Evolutionary conservation across 2,797 vertebrate genomes (phyloP).

Genomic region (Microchirus variegatus): DNA sequence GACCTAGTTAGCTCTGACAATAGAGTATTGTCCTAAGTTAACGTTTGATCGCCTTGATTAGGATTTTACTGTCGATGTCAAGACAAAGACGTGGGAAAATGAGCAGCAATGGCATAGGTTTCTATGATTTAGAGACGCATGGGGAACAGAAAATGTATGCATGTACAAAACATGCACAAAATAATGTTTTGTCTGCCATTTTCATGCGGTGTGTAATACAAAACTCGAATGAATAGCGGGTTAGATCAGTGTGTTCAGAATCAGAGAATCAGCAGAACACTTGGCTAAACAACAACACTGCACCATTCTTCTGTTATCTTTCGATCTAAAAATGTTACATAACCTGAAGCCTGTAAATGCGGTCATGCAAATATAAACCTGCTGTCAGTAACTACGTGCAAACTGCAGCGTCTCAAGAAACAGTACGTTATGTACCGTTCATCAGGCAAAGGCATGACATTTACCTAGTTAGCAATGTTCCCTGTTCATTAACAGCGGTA

Average conservation of each 20-base stretch:
- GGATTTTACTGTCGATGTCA: too few species aligned
- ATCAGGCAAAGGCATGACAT: not conserved
- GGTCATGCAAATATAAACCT: not conserved
- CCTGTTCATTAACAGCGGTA: not conserved
- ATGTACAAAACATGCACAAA: too few species aligned
- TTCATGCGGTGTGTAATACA: not conserved
- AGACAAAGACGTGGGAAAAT: too few species aligned
- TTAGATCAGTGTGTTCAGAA: not conserved
- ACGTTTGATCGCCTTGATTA: too few species aligned
- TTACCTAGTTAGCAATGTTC: constrained; percentile 2
- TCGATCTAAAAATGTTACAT: not conserved
- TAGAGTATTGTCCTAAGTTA: too few species aligned
- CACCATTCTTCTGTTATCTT: not conserved
- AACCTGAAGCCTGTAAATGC: constrained; percentile 1
- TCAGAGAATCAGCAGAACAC: not conserved
- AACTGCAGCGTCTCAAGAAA: not conserved
- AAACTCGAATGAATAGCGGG: constrained; percentile 6
- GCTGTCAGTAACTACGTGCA: not conserved
- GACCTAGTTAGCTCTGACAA: too few species aligned
- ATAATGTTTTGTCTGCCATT: not conserved
- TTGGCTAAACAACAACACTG: constrained; percentile 18
- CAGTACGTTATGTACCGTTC: not conserved
- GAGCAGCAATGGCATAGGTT: too few species aligned
- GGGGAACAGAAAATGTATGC: not conserved
- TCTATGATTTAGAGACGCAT: not conserved